These are phyloP conservation scores for Aurelia sp. DNA, from an alignment of 30 jellyfish, hydroid and myxozoan species.

Conservation along the genomic window DNA sequence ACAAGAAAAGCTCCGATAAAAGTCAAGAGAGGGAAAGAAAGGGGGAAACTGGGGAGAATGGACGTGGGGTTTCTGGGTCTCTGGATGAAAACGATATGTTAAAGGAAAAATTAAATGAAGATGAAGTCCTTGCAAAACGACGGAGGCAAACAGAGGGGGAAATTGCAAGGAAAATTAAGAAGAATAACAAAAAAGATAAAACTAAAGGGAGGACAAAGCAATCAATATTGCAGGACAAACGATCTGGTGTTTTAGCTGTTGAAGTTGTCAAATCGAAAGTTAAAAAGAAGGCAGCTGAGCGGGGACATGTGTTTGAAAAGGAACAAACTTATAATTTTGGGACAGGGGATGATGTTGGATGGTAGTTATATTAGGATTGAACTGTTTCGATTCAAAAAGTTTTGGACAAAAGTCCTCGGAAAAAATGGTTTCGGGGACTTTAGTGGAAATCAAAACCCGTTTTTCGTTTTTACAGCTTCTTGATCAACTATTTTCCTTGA, in stretches of 20 bases:
- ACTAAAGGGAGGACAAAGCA: background rate
- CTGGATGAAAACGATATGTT: background rate
- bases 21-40: background rate
- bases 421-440: background rate
- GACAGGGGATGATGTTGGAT: slow-evolving; percentile 25
- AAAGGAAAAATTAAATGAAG: background rate
- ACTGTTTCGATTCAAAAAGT: background rate
- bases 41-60: background rate
- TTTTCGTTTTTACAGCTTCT: no score
- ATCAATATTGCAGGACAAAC: background rate
- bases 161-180: background rate
- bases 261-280: slow-evolving; percentile 8
- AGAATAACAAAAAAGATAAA: background rate
- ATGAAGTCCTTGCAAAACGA: background rate
- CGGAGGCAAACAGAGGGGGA: background rate
- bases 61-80: background rate
- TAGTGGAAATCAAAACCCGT: no score
- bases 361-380: background rate
- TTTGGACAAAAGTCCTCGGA: background rate
- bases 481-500: no score
- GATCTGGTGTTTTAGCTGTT: slow-evolving; percentile 44
- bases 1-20: background rate
- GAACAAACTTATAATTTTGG: slow-evolving; percentile 9
- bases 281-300: background rate
- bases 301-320: background rate